Conservation (phyloP, 2,113 vertebrate species). For the Dromaius novaehollandiae region DNA sequence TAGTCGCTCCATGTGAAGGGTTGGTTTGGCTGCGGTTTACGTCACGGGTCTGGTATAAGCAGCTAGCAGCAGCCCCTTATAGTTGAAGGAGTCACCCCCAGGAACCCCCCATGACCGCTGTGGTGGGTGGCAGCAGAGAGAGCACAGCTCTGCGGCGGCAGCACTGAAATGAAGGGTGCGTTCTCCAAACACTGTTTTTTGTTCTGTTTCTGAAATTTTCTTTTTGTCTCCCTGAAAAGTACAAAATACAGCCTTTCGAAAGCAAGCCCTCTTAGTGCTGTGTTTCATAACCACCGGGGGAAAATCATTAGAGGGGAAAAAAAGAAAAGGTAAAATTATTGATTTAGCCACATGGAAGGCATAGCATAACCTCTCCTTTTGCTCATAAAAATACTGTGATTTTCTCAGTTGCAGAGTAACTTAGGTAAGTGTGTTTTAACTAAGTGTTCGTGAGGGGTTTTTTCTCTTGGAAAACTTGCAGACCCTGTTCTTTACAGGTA, state of each 20-base stretch:
- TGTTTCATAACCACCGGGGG: neutral
- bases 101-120: rapidly evolving
- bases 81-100: neutral
- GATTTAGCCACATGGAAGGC: neutral
- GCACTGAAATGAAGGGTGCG: neutral
- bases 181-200: neutral
- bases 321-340: slow-evolving; percentile 23
- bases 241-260: neutral
- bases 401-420: neutral
- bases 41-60: too few species aligned
- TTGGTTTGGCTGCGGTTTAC: too few species aligned
- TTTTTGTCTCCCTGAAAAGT: neutral
- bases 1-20: too few species aligned
- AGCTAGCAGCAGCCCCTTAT: neutral
- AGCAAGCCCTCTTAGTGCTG: neutral
- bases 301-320: slow-evolving; percentile 12
- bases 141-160: neutral
- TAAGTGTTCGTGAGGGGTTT: neutral
- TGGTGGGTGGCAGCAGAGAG: neutral
- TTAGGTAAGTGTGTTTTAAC: neutral
- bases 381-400: neutral
- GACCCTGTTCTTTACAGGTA: neutral
- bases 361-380: neutral
- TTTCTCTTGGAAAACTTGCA: neutral
- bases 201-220: neutral